Base-by-base conservation (phyloP, 2,888 invertebrate genomes). In the Lymantria dispar region DNA sequence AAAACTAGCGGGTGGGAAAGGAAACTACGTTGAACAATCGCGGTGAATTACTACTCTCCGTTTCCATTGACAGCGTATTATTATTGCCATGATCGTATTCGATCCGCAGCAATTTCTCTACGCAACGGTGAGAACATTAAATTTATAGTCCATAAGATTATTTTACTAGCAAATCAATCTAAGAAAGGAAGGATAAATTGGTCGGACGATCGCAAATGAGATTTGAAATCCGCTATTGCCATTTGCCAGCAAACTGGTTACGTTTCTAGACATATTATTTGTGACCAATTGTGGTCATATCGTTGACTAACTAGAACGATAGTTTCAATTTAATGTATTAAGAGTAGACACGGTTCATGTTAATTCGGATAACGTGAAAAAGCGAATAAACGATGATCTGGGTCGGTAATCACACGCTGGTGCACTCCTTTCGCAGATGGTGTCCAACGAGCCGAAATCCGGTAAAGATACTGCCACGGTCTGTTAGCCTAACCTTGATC, bases 401-500 rank as follows among this genome's bases (percentile, higher is more conserved):
- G 85, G 83, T 82, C 87, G 85, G 78, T 77, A 74, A 70, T 68
- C 76, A 72, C 71, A 46, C 55, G 58, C 58, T 60, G 66, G 64
- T 72, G 76, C 68, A 76, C 78, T 83, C 78, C 82, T 86, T 84
- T 87, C 82, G 79, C 83, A 75, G 74, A 68, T 70, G 76, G 76
- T 68, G 73, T 65, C 60, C 84, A 85, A 79, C 87, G 87, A 87
- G 83, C 82, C 88, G 80, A 85, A 81, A 64, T 77, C 66, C 31
- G 59, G 73, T 73, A 60, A 76, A 83, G 81, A 77, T 75, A 65
- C 70, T 71, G 85, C 76, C 78, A 88, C 88, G 89, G 87, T 90
- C 89, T 83, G 83, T 67, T 79, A 81, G 63, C 61, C 74, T 77
- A 85, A 87, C 90, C 90, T 90, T 90, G 88, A 82, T 76, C 76